Evolutionary conservation across 1,140 invertebrate genomes (phyloP), one percentile per base, ranked within the genome.

Genomic region (Dreissena polymorpha): DNA sequence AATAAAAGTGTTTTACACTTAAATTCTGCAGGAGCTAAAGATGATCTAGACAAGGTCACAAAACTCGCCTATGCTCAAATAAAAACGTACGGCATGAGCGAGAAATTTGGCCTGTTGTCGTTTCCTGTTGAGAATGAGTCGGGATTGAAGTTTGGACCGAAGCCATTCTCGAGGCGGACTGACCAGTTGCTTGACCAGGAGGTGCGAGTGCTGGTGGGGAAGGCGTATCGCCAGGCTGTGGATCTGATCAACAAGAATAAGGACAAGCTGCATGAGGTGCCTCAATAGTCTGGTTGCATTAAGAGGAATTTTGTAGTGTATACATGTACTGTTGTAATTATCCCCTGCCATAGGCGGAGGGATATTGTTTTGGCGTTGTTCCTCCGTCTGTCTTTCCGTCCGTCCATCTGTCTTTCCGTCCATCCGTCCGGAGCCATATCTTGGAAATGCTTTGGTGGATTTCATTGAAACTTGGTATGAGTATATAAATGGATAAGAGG

Each of bases 21-120:
- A n/a, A n/a, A 21, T n/a, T 73, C 70, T 85, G 14, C 78, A 93
- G 97, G 97, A 0, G 98, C 98, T 0, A 96, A 99, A 93, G 97
- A 99, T 92, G 98, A 99, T 92, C 94, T 99, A 39, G 95, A 98
- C 87, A 98, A 97, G 94, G 97, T 99, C 21, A 99, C 97, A 0
- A 97, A 98, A 92, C 97, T 99, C 90, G 98, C 99, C 0, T 99
- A 99, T 91, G 95, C 96, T 10, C 95, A 95, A 92, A 94, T 96
- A 0, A 94, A 95, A 80, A 94, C 96, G 65, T 99, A 95, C 93
- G 98, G 98, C 21, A 99, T 99, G 98, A 98, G 95, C 88, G 92
- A 95, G 0, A 91, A 86, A 0, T 94, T 99, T 27, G 99, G 99
- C 0, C 94, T 97, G 13, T 84, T 99, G 0, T 97, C 98, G 65